Evolutionary conservation across 1,140 invertebrate species (phyloP), one percentile per base, ranked within the genome.

Genomic region (Eumaeus atala): DNA sequence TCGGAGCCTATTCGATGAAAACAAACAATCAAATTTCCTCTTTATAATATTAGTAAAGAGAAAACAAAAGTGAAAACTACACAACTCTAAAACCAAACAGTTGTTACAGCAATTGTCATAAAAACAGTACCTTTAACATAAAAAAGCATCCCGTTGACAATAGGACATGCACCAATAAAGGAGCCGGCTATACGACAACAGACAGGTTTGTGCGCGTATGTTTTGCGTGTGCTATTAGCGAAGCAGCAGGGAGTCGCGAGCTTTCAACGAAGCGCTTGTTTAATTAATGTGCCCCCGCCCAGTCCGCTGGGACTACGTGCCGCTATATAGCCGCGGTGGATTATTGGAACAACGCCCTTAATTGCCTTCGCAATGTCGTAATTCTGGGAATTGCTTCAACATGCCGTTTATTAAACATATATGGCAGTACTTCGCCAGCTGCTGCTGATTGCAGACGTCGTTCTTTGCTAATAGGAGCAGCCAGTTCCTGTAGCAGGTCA

Each of bases 261-360:
- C 61, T 68, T 67, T 72, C 66, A 70, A 77, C 74, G 72, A 74
- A 74, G 74, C 67, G 70, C 60, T 67, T 76, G 73, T 75, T 84
- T 83, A 84, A 84, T 84, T 84, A 83, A 84, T 78, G 72, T 74
- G 76, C 76, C 72, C 66, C 72, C 68, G 68, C 71, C 77, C 68
- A 64, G 72, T 67, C 78, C 77, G 42, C 62, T 21, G 71, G 74
- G 78, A 81, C 61, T 49, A 21, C 66, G 59, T 63, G 59, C 61
- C 58, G 60, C 61, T 62, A 67, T 67, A 66, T 64, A 59, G 56
- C 59, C 59, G 56, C 59, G 53, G 51, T 57, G 68, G 68, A 69
- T 81, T 72, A 77, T 77, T 73, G 68, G 62, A 64, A 73, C 64
- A 66, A 67, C 60, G 66, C 61, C 62, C 69, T 54, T 63, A 64